Conservation (phyloP, 2,797 vertebrate genomes). For the Neoniphon sammara region DNA sequence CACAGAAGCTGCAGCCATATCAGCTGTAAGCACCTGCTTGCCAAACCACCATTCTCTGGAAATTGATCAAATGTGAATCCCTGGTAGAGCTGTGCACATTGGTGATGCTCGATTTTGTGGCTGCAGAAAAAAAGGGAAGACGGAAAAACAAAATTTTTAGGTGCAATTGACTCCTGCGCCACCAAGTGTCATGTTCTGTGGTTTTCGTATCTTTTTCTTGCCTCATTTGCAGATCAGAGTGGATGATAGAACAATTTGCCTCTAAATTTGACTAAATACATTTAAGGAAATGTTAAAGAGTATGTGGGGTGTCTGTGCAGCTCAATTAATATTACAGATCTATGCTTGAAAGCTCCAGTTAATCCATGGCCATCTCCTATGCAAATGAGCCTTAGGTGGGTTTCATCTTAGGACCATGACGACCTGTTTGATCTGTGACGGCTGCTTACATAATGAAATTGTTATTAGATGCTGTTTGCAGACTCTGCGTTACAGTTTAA, state of each 20-base stretch:
- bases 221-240: not conserved
- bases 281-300: constrained; percentile 22
- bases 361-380: constrained; percentile 38
- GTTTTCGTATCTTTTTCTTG: not conserved
- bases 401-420: constrained; percentile 43
- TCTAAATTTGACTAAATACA: constrained; percentile 8
- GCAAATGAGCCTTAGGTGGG: constrained; percentile 55
- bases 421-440: constrained; percentile 45
- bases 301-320: constrained; percentile 34
- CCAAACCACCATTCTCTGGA: not conserved
- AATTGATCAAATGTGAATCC: not conserved
- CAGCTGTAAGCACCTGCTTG: not conserved
- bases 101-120: no score
- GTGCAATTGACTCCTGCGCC: not conserved
- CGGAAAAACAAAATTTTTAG: not conserved
- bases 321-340: constrained; percentile 40
- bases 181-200: not conserved
- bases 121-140: no score
- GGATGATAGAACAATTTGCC: not conserved
- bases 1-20: no score
- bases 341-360: constrained; percentile 38
- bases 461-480: constrained; percentile 39
- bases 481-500: constrained; percentile 37
- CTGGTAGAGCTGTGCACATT: not conserved
- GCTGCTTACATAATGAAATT: constrained; percentile 30